Evolutionary conservation across 1,140 invertebrate species (phyloP).

Genomic region (Mercenaria mercenaria): DNA sequence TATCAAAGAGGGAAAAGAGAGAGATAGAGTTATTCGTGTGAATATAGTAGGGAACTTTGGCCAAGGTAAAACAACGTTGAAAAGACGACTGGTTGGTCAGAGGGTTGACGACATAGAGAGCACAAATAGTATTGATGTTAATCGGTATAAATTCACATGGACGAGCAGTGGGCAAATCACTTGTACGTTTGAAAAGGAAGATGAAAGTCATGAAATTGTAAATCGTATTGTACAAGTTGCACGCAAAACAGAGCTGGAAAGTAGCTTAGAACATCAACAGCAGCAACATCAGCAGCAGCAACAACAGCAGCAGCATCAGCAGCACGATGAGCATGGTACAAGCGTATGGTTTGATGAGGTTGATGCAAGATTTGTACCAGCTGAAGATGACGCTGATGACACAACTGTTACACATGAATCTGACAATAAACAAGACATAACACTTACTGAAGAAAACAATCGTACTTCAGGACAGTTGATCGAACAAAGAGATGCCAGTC

Average conservation of each 20-base stretch:
- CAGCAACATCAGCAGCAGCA: no score
- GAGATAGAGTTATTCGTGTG: not conserved
- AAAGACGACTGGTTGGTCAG: not conserved
- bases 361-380: no score
- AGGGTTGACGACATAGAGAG: not conserved
- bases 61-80: constrained; percentile 2
- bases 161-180: not conserved
- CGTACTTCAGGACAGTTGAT: no score
- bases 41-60: not conserved
- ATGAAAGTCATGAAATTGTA: not conserved
- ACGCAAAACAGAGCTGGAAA: not conserved
- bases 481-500: no score
- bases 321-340: no score
- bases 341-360: no score
- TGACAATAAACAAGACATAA: no score
- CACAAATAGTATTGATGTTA: constrained; percentile 19
- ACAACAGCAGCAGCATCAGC: no score
- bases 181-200: not conserved
- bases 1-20: constrained; percentile 8
- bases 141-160: not conserved
- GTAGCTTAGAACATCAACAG: no score
- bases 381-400: no score
- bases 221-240: not conserved
- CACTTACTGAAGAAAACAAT: no score
- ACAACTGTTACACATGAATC: no score